Evolutionary conservation across 2,888 invertebrate species (phyloP), one percentile per base, ranked within the genome.

Genomic region (Macroteleia sp.): DNA sequence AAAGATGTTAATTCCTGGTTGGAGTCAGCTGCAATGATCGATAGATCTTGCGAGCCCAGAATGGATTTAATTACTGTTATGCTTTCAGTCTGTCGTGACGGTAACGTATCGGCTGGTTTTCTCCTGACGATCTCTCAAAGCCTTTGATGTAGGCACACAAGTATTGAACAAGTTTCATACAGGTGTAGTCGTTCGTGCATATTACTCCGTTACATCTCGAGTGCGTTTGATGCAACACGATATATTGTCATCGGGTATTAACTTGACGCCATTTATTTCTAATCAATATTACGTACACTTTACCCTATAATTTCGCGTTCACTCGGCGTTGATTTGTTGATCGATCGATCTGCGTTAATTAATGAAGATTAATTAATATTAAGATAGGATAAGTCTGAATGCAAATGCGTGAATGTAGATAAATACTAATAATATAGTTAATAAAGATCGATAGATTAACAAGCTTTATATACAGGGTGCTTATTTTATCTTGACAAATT

Each of bases 11-110:
- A 56, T 71, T 57, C 39, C 34, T n/a, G 41, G 22, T 12, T 25
- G n/a, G 36, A 71, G 56, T 48, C 46, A 56, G 48, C 48, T 32
- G 50, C 6, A 56, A 64, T 64, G 66, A 77, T 71, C 46, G 64
- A 70, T 77, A 46, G 70, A 70, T 62, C 41, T 71, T 66, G 59
- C 36, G n/a, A 46, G 22, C 25, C 3, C 28, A 36, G 59, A 66
- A 34, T 57, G 59, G 59, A 57, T 71, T 77, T 77, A 71, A 77
- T 77, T 77, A 77, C 77, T 61, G 61, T 77, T 77, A 67, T 67
- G 73, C 66, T 77, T 67, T 67, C 62, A 73, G 39, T 61, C 22
- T 71, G 48, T 61, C 59, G 74, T 28, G 56, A 44, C 25, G 48
- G 14, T 62, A 56, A 73, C 62, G 67, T 67, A 73, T 77, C 67